Evolutionary conservation across 2,888 invertebrate species (phyloP).

Genomic region (Limnephilus auricula): DNA sequence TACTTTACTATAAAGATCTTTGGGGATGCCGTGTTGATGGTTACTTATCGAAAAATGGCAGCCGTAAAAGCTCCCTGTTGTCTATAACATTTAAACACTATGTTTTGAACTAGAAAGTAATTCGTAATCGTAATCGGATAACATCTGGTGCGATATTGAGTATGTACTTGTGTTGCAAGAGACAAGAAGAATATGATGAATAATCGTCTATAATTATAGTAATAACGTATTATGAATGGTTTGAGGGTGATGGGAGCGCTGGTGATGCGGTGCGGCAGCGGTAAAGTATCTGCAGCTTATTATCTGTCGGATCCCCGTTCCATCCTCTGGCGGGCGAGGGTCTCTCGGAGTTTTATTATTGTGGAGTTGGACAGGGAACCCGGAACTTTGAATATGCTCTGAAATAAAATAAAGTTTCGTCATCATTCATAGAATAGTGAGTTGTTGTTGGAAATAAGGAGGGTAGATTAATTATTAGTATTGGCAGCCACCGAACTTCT

Average conservation of each 20-base stretch:
- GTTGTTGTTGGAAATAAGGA: not conserved
- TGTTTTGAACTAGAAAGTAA: not conserved
- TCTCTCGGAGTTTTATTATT: conserved; percentile 81
- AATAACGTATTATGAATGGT: not conserved
- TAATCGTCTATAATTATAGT: not conserved
- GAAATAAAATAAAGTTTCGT: conserved; percentile 70
- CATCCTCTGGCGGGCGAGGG: conserved; percentile 77
- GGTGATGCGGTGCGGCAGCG: not conserved
- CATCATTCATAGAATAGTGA: too few species aligned
- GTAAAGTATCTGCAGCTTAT: conserved; percentile 22
- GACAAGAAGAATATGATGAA: not conserved
- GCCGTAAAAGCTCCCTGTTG: not conserved
- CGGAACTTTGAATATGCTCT: conserved; percentile 90
- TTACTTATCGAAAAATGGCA: not conserved
- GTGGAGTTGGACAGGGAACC: conserved; percentile 85
- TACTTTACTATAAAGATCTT: not conserved
- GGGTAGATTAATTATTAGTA: not conserved
- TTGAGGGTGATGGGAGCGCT: not conserved
- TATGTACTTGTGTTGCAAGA: not conserved
- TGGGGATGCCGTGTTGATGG: not conserved
- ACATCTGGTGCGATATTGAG: not conserved
- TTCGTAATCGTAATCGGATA: not conserved
- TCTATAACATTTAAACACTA: conserved; percentile 35
- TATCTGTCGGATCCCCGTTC: conserved; percentile 68
- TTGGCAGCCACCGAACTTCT: too few species aligned